Evolutionary conservation across 2,888 invertebrate genomes (phyloP).

Genomic region (Ariolimax columbianus): DNA sequence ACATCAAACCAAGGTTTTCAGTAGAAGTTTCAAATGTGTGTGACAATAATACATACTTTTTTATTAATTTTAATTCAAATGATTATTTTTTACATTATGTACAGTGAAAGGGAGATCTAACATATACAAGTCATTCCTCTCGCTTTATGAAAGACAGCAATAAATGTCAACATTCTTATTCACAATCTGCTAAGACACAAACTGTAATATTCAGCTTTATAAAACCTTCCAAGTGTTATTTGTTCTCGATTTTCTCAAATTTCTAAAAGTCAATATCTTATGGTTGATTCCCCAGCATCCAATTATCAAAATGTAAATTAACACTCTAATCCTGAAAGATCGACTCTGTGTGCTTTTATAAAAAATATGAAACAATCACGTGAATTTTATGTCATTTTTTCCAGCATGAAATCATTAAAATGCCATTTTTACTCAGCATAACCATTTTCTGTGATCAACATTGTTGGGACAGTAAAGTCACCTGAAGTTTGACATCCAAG

Average conservation of each 20-base stretch:
- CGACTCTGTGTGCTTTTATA: too few species aligned
- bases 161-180: background rate
- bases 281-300: too few species aligned
- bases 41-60: background rate
- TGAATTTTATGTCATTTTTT: background rate
- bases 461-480: background rate
- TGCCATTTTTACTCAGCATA: background rate
- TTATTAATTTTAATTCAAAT: background rate
- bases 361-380: too few species aligned
- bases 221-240: too few species aligned
- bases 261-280: too few species aligned
- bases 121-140: background rate
- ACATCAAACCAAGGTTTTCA: background rate
- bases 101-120: too few species aligned
- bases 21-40: background rate
- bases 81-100: background rate
- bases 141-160: conserved; percentile 1
- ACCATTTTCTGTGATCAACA: background rate
- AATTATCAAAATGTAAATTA: too few species aligned
- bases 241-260: too few species aligned
- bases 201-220: background rate
- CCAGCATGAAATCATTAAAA: background rate
- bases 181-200: background rate
- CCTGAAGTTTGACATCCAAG: background rate
- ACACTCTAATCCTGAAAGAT: too few species aligned